Percentiles rank a stretch among this genome's conserved stretches.
Evolutionary conservation across 2,113 vertebrate genomes (phyloP).

Genomic region (Lophochroa leadbeateri): DNA sequence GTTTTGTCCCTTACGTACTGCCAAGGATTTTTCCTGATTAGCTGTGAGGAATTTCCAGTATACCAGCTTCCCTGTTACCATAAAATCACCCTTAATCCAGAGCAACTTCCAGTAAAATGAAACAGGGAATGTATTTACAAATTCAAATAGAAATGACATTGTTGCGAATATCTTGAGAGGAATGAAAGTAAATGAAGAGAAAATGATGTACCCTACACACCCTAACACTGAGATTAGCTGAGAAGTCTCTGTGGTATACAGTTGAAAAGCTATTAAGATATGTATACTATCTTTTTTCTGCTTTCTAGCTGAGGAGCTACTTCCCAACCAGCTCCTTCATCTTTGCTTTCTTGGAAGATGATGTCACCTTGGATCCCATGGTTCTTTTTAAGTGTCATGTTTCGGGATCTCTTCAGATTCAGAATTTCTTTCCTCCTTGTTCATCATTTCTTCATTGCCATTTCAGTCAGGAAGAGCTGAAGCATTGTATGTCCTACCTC

Average conservation of each 20-base stretch:
- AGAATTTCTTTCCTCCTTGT: not conserved
- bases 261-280: not conserved
- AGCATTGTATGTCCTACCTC: not conserved
- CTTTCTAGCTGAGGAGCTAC: not conserved
- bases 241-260: not conserved
- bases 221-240: not conserved
- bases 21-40: not conserved
- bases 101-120: not conserved
- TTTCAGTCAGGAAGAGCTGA: not conserved
- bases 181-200: not conserved
- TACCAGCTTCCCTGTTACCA: not conserved
- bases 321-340: not conserved
- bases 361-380: not conserved
- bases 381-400: not conserved
- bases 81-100: not conserved
- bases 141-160: not conserved
- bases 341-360: not conserved
- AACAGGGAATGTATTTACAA: not conserved
- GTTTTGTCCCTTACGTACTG: not conserved
- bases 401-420: not conserved
- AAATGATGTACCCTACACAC: not conserved
- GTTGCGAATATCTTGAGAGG: not conserved
- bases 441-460: not conserved
- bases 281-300: not conserved
- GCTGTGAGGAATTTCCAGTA: not conserved